Evolutionary conservation across 37 sponge, comb jelly and placozoan genomes (phyloP), one percentile per base, ranked within the genome.

Genomic region (Axinella damicornis): DNA sequence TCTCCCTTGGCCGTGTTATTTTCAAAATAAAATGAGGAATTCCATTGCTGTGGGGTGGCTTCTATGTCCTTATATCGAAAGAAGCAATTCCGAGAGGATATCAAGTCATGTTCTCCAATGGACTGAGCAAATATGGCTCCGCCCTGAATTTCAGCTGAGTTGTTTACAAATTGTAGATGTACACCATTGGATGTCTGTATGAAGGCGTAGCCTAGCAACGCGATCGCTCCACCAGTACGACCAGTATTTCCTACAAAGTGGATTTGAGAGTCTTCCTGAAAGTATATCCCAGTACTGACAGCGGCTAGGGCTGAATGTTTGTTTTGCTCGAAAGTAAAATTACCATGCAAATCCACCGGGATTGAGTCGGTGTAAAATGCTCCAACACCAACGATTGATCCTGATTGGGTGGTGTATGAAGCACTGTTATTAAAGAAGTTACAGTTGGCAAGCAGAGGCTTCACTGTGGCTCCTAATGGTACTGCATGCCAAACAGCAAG

Each of bases 61-160:
- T 27, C 6, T 17, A 68, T 39, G 70, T 92, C 58, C 0, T 15
- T 37, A 46, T 88, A 88, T 17, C 85, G 80, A 22, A 92, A 62
- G 46, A 88, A 84, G 57, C 93, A 92, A 79, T 88, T 92, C 39
- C 89, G 61, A 11, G 92, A 92, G 2, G 83, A 82, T 24, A 87
- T 65, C 28, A 87, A 54, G 53, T 92, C 82, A 41, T 82, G 83
- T 41, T 76, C 84, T 5, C 84, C 92, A 32, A 82, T 41, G 32
- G 41, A 73, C 1, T 71, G 27, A 0, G 46, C 80, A 64, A 75
- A 92, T 30, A 92, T 88, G 25, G 93, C 93, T 46, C 93, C 93
- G 27, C 93, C 93, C 32, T 73, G 17, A 19, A 79, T 53, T 35
- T 70, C 34, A 12, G 93, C 93, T 20, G 56, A 52, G 64, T 92